Base-by-base conservation (phyloP, 1,140 invertebrate genomes). In the roundworm (Caenorhabditis elegans) region DNA sequence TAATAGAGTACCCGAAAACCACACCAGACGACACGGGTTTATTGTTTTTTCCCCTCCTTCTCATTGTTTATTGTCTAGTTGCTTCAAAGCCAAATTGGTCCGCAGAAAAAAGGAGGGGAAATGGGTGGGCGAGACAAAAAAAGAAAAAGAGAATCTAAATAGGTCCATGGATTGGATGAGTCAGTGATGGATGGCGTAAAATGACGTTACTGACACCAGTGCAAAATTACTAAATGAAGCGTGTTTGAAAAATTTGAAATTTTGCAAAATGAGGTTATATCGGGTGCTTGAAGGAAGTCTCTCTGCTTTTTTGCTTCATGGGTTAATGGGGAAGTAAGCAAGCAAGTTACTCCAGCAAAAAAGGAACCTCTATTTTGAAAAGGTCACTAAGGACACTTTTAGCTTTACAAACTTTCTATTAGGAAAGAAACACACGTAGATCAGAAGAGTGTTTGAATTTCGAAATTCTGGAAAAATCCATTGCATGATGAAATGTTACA, bases 191-290 rank as follows among this genome's bases (percentile, higher is more conserved):
- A 70, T 70, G 31, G 31, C 34, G 22, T 13, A 24, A 8, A 3
- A 13, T 43, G 34, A 39, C 60, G 60, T 39, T 43, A 22, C 60
- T 4, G 8, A 3, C 11, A 3, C 1, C 31, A 60, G 19, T 60
- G 15, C n/a, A 28, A 70, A 39, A 70, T 70, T 70, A 70, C 60
- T 31, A 39, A 70, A 70, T 70, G 60, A 70, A 70, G 60, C 60
- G 60, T 70, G n/a, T 70, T 70, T 34, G 28, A 10, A n/a, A 39
- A 70, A 36, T 43, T 70, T 70, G 34, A n/a, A n/a, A n/a, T n/a
- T n/a, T n/a, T n/a, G n/a, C 53, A 2, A 34, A 17, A 60, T 60
- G 13, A 34, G 19, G 53, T 60, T 60, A 60, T 60, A 60, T 60
- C n/a, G 26, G 53, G 53, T 3, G 53, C 2, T 6, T 31, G 53